A percentile compares a stretch with the other conserved stretches of the same genome.
Conservation (phyloP, 2,888 invertebrate genomes). For the Thereva unica region DNA sequence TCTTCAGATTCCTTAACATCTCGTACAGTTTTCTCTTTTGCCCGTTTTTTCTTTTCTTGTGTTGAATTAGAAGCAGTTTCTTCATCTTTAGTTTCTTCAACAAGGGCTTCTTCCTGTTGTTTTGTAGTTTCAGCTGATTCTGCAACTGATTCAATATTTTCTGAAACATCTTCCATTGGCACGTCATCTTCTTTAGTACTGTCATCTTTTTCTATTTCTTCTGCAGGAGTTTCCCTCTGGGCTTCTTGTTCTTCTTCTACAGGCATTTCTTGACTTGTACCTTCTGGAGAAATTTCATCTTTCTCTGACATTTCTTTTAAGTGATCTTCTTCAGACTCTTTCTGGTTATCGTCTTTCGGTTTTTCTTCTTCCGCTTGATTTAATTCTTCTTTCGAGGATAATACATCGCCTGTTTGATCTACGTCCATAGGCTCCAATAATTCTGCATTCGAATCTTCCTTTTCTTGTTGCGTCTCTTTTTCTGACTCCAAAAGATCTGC, state of each 20-base stretch:
- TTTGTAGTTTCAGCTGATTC: conserved; percentile 40
- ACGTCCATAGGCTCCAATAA: too few relatives aligned
- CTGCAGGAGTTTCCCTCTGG: background rate
- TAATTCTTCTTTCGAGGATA: conserved; percentile 4
- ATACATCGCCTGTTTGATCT: conserved; percentile 7
- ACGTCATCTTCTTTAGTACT: conserved; percentile 8
- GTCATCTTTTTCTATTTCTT: background rate
- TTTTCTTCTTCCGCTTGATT: background rate
- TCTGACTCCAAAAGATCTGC: too few relatives aligned
- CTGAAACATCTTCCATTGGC: conserved; percentile 40
- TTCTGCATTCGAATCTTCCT: too few relatives aligned
- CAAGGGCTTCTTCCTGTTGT: conserved; percentile 39
- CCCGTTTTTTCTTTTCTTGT: background rate
- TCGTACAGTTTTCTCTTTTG: conserved; percentile 43
- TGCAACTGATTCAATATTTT: conserved; percentile 38
- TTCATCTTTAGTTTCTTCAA: conserved; percentile 24
- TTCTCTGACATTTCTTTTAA: too few relatives aligned
- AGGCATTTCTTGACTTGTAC: background rate
- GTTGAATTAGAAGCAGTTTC: conserved; percentile 9
- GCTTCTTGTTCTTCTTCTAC: background rate
- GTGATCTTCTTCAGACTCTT: too few relatives aligned
- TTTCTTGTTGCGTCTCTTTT: too few relatives aligned
- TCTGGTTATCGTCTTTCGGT: background rate
- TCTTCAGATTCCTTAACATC: conserved; percentile 62
- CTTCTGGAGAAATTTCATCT: too few relatives aligned